Evolutionary conservation across 2,888 invertebrate genomes (phyloP), one percentile per base, ranked within the genome.

Genomic region (Diploptera punctata): DNA sequence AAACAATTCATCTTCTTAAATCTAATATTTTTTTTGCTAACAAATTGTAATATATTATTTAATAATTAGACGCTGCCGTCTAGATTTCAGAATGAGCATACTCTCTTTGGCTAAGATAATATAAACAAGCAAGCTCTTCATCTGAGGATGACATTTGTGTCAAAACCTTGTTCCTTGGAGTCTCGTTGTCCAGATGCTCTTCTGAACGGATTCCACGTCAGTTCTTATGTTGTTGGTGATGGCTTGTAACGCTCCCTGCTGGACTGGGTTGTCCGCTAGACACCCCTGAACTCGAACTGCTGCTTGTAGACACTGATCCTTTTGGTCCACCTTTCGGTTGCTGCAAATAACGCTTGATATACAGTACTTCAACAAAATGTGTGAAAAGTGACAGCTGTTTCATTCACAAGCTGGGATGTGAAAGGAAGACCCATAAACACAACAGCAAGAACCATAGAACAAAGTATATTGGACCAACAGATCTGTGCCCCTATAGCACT

Each of bases 181-280:
- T 75, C 73, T n/a, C 71, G 68, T n/a, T 68, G 67, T 10, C 62
- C 57, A 16, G 69, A 65, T 2, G 70, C 60, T 26, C 71, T 44
- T 26, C 74, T 73, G 83, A 93, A 93, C 0, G 91, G 91, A 81
- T 92, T 93, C 92, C 92, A 92, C 54, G 78, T 80, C 73, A 78
- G 76, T 78, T 79, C 73, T 78, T 80, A 65, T 78, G 43, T 87
- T 2, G 88, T 87, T 2, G 88, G 87, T 73, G 87, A 87, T 73
- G 87, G 24, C 74, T 72, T 29, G 87, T 85, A 73, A 87, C 84
- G 13, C 87, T 87, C 62, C 87, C 87, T 2, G 86, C 84, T 29
- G 87, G 87, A 81, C 87, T 87, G 43, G 87, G 87, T 79, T 87
- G 84, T 7, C 87, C 87, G 72, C 87, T 87, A 1, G 87, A 87